phyloP scores from a whole-genome alignment of 2,888 invertebrate genomes.

The Lithophane ornitopus region DNA sequence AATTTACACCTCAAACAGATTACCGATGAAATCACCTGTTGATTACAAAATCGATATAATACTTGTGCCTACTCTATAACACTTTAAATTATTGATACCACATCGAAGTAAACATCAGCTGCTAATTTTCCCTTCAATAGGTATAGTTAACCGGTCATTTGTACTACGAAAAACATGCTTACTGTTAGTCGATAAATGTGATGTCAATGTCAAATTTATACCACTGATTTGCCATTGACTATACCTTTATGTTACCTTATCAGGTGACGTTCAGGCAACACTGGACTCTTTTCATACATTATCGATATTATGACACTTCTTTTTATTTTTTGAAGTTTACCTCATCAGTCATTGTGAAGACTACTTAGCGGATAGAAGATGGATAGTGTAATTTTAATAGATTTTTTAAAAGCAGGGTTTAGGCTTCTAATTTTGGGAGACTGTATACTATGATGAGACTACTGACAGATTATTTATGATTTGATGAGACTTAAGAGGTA shows the following conservation, averaged over 20 bases:
- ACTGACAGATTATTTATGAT: too few species aligned
- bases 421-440: not conserved
- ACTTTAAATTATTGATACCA: constrained; percentile 33
- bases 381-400: too few species aligned
- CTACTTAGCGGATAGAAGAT: not conserved
- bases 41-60: constrained; percentile 56
- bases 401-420: not conserved
- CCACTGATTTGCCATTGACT: not conserved
- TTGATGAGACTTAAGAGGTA: too few species aligned
- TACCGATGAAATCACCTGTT: constrained; percentile 50
- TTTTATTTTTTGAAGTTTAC: not conserved
- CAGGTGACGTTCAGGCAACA: constrained; percentile 1
- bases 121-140: constrained; percentile 3
- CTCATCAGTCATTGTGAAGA: constrained; percentile 20
- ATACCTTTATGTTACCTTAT: constrained; percentile 14
- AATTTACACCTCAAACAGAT: constrained; percentile 45
- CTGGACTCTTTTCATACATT: constrained; percentile 3
- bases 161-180: not conserved
- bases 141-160: not conserved
- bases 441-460: not conserved
- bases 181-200: not conserved
- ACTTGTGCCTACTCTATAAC: not conserved
- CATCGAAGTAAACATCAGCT: constrained; percentile 1
- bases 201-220: not conserved
- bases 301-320: constrained; percentile 7